These are phyloP conservation scores for Athene noctua DNA, from an alignment of 2,113 vertebrate species.

Conservation along the genomic window DNA sequence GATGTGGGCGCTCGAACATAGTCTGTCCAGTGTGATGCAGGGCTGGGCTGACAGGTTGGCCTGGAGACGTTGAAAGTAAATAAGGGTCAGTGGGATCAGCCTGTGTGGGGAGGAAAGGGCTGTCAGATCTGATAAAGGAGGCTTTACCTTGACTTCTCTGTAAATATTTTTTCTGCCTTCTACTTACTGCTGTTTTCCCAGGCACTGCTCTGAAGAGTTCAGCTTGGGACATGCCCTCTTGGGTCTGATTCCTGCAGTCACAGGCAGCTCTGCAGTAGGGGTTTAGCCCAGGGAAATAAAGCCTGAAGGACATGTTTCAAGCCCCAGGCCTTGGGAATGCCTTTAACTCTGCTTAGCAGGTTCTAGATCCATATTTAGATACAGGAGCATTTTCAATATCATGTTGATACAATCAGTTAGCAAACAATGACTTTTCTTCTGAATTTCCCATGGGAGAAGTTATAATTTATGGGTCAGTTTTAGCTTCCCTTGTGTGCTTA, in stretches of 20 bases:
- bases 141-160: neutral
- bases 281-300: neutral
- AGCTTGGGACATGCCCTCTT: neutral
- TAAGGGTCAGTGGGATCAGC: neutral
- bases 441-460: neutral
- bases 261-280: neutral
- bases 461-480: neutral
- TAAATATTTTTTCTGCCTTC: neutral
- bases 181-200: neutral
- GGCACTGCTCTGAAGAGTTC: neutral
- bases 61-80: neutral
- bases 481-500: neutral
- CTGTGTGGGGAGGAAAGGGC: neutral
- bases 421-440: neutral
- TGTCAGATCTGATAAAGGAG: neutral
- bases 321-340: neutral
- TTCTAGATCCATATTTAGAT: neutral
- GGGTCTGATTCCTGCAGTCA: neutral
- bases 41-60: neutral
- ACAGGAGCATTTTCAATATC: neutral
- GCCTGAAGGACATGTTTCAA: neutral
- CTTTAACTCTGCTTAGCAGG: neutral
- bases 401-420: neutral
- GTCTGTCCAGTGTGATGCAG: neutral
- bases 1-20: neutral